phyloP scores from a whole-genome alignment of 2,888 invertebrate genomes.

The Andrena dorsata region DNA sequence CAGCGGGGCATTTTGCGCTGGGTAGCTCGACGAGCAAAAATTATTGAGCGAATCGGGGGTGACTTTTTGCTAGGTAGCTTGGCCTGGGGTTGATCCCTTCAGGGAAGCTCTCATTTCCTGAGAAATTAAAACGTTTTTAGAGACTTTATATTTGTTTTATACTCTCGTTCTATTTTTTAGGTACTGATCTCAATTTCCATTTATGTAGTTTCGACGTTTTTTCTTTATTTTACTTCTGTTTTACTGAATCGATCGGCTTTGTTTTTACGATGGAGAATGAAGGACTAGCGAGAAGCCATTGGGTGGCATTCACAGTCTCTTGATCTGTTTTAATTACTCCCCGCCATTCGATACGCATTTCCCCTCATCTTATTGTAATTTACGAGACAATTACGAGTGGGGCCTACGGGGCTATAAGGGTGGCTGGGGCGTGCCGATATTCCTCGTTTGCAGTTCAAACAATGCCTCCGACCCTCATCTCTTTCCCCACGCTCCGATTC shows the following conservation, averaged over 20 bases:
- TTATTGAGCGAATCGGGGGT: not conserved
- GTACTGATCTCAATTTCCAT: no score
- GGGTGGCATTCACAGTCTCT: constrained; percentile 1
- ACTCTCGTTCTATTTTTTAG: no score
- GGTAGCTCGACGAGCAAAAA: not conserved
- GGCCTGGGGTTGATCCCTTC: not conserved
- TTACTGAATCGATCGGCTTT: not conserved
- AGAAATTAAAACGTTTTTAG: no score
- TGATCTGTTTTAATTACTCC: constrained; percentile 42
- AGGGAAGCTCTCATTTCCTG: no score
- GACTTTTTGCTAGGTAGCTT: constrained; percentile 3
- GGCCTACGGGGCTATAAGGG: constrained; percentile 26
- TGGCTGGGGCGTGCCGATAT: constrained; percentile 48
- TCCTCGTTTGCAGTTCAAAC: constrained; percentile 66
- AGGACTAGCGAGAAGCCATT: not conserved
- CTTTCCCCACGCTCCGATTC: constrained; percentile 47
- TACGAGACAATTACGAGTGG: constrained; percentile 47
- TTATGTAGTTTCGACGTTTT: not conserved
- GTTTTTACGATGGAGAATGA: not conserved
- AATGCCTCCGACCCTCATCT: constrained; percentile 59
- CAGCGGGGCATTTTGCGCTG: constrained; percentile 7
- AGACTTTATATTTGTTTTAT: no score
- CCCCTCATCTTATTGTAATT: constrained; percentile 36
- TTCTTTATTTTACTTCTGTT: not conserved
- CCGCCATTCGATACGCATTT: constrained; percentile 20